These are phyloP conservation scores for Cryptus armator DNA, from an alignment of 2,888 invertebrate genomes.

Conservation along the genomic window DNA sequence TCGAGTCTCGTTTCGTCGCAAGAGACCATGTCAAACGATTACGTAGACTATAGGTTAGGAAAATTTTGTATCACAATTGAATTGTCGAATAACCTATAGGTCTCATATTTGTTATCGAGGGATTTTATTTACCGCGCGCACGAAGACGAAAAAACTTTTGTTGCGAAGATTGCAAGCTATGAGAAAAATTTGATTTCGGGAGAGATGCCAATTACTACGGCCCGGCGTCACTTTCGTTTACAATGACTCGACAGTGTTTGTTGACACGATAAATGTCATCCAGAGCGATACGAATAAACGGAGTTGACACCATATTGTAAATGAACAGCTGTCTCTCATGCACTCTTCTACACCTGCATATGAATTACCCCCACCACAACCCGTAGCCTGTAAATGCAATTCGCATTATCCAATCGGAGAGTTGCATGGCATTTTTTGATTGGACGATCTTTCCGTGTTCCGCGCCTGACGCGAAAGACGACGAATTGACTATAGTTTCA, in stretches of 20 bases:
- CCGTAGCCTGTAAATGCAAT: not conserved
- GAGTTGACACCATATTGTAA: constrained; percentile 57
- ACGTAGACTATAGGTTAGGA: constrained; percentile 38
- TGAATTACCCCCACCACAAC: not conserved
- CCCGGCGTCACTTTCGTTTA: constrained; percentile 13
- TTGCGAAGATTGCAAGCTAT: not conserved
- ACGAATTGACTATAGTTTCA: not conserved
- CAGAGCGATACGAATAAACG: constrained; percentile 35
- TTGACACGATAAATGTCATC: constrained; percentile 72
- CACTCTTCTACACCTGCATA: not conserved
- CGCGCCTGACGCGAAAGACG: not conserved
- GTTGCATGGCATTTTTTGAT: not conserved
- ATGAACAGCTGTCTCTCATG: not conserved
- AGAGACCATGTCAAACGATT: constrained; percentile 79
- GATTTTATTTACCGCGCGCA: constrained; percentile 12
- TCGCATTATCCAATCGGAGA: not conserved
- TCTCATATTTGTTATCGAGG: not conserved
- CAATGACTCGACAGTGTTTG: constrained; percentile 65
- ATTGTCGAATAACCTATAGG: constrained; percentile 21
- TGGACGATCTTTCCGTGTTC: not conserved
- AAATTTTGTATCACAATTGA: constrained; percentile 34
- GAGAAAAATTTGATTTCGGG: not conserved
- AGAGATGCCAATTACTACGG: not conserved
- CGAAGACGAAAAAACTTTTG: not conserved
- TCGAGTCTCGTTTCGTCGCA: constrained; percentile 81